phyloP scores from a whole-genome alignment of 2,113 vertebrate genomes.

The Entosphenus tridentatus region DNA sequence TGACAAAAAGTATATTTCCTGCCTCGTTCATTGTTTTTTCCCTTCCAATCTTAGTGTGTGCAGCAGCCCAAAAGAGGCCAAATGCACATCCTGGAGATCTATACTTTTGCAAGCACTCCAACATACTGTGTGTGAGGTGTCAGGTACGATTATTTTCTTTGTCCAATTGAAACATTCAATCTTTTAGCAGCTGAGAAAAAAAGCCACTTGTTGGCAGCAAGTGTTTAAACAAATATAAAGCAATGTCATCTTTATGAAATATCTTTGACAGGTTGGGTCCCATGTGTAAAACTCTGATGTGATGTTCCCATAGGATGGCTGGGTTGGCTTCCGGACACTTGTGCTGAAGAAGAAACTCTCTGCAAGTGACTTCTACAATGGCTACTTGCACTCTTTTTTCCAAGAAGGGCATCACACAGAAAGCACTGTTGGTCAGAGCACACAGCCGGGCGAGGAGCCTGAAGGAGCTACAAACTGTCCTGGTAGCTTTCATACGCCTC shows the following conservation, averaged over 20 bases:
- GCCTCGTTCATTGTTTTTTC: constrained; percentile 11
- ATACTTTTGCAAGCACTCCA: constrained; percentile 31
- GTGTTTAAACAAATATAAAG: too few relatives aligned
- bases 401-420: constrained; percentile 12
- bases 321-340: constrained; percentile 46
- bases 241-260: too few relatives aligned
- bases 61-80: not conserved
- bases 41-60: constrained; percentile 1
- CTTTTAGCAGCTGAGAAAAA: too few relatives aligned
- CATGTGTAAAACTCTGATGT: too few relatives aligned
- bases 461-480: too few relatives aligned
- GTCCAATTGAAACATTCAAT: constrained; percentile 7
- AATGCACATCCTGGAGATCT: constrained; percentile 36
- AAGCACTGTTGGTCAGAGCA: too few relatives aligned
- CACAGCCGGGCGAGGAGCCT: too few relatives aligned
- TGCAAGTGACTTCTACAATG: constrained; percentile 73
- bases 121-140: constrained; percentile 39
- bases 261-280: too few relatives aligned
- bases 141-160: constrained; percentile 31
- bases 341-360: constrained; percentile 49
- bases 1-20: too few relatives aligned
- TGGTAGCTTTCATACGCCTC: too few relatives aligned
- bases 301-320: constrained; percentile 34
- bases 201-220: too few relatives aligned
- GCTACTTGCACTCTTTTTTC: constrained; percentile 51